Percentiles rank a stretch among this genome's conserved stretches.
Evolutionary conservation across 2,888 invertebrate species (phyloP).

Genomic region (Homarus gammarus): DNA sequence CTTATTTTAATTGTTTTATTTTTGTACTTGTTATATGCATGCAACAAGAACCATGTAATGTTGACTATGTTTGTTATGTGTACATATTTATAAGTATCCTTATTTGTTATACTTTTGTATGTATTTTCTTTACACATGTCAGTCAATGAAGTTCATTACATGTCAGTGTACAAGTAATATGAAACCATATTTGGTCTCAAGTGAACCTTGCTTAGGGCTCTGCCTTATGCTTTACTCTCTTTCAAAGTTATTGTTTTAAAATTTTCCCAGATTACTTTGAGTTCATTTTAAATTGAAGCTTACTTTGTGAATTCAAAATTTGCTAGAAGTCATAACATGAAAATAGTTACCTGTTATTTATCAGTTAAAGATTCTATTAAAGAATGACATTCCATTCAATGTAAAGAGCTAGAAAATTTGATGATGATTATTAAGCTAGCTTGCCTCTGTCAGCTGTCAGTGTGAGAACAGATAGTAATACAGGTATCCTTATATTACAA

Average conservation of each 20-base stretch:
- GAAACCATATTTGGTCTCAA: neutral
- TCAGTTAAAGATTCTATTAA: neutral
- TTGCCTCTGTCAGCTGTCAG: no score
- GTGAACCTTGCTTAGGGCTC: conserved; percentile 10
- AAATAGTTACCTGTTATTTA: neutral
- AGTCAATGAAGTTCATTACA: neutral
- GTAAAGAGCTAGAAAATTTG: neutral
- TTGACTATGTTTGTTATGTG: neutral
- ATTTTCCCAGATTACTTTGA: neutral
- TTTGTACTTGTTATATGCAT: conserved; percentile 5
- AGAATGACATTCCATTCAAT: neutral
- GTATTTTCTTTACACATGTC: neutral
- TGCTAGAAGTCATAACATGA: neutral
- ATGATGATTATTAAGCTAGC: neutral
- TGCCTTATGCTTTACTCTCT: neutral
- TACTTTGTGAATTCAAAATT: neutral
- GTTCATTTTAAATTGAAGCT: neutral
- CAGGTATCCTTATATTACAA: no score
- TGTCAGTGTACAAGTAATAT: neutral
- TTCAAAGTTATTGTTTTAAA: neutral
- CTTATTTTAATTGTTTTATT: neutral
- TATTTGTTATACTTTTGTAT: neutral
- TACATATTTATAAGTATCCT: neutral
- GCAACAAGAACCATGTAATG: neutral
- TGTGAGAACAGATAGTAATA: no score